phyloP scores from a whole-genome alignment of 2,113 vertebrate species.

The Corynorhinus townsendii region DNA sequence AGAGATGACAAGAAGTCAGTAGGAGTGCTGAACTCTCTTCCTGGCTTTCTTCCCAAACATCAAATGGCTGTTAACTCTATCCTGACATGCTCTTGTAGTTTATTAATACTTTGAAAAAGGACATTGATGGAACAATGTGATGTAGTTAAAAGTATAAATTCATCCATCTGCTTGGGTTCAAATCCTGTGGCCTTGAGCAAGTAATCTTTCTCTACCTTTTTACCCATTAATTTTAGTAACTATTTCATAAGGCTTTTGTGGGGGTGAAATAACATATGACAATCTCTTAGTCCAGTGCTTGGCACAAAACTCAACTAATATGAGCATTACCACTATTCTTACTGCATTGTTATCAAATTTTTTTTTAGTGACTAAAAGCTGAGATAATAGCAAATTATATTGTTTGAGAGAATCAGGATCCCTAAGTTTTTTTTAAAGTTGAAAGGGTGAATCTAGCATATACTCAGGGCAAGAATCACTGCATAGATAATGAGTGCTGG shows the following conservation, averaged over 20 bases:
- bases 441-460: neutral
- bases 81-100: neutral
- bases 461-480: neutral
- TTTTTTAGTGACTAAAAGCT: neutral
- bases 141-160: neutral
- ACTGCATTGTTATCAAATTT: neutral
- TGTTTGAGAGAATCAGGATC: neutral
- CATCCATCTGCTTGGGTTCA: neutral
- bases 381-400: neutral
- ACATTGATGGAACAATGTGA: neutral
- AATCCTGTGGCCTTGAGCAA: slow-evolving; percentile 8
- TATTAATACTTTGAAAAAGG: neutral
- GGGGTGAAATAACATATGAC: neutral
- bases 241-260: neutral
- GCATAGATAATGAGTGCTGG: neutral
- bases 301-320: neutral
- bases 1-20: neutral
- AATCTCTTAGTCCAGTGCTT: neutral
- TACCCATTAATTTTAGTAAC: neutral
- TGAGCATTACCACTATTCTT: neutral
- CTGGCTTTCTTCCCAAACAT: neutral
- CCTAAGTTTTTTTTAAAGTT: neutral
- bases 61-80: neutral
- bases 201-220: neutral
- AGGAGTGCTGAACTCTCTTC: neutral